Evolutionary conservation across 2,113 vertebrate species (phyloP).

Genomic region (Peromyscus maniculatus): DNA sequence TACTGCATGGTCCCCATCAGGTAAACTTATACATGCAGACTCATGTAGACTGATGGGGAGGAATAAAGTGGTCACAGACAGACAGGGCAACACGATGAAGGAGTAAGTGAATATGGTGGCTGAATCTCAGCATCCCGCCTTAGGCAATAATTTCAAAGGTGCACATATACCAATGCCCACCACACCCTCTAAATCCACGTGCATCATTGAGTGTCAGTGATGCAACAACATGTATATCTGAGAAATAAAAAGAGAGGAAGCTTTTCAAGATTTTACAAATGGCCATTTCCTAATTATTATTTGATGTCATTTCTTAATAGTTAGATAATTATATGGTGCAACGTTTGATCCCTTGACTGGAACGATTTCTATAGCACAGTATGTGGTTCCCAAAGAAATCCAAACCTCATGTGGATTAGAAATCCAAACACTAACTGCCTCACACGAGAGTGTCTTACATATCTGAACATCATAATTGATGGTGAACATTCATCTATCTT

Average conservation of each 20-base stretch:
- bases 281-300: not conserved
- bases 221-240: not conserved
- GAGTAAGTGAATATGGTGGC: rapidly evolving
- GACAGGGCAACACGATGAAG: too few relatives aligned
- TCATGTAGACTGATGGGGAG: not conserved
- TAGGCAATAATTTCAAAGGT: not conserved
- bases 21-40: not conserved
- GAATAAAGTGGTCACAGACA: too few relatives aligned
- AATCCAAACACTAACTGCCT: not conserved
- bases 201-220: not conserved
- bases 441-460: rapidly evolving
- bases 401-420: not conserved
- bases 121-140: not conserved
- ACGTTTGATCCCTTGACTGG: not conserved
- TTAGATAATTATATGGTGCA: not conserved
- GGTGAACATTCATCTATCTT: not conserved
- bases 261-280: not conserved
- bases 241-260: not conserved
- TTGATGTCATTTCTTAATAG: not conserved
- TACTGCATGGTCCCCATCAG: not conserved
- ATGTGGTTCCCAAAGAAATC: not conserved
- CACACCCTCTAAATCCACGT: not conserved
- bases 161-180: rapidly evolving
- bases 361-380: not conserved
- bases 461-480: not conserved